These are phyloP conservation scores for Sander lucioperca DNA, from an alignment of 2,113 vertebrate genomes.

Conservation along the genomic window DNA sequence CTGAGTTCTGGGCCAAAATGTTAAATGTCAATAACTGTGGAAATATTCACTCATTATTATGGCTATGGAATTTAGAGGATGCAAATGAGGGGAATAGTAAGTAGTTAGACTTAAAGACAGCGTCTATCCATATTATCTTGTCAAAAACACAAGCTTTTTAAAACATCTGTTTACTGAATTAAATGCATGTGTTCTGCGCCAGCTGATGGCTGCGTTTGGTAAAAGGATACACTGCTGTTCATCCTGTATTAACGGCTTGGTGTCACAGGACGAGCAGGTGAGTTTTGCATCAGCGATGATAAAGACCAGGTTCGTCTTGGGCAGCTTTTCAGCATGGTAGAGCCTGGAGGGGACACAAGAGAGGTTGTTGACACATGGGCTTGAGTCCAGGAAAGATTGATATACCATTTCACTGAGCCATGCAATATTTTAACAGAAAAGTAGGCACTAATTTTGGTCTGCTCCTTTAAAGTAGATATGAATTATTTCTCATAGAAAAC, in stretches of 20 bases:
- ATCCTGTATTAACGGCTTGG: conserved; percentile 89
- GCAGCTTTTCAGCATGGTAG: conserved; percentile 93
- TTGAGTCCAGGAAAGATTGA: conserved; percentile 54
- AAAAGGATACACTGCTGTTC: conserved; percentile 95
- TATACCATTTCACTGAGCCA: conserved; percentile 42
- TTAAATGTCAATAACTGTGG: conserved; percentile 14
- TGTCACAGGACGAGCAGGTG: conserved; percentile 87
- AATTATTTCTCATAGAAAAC: not conserved
- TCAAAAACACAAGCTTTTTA: conserved; percentile 3
- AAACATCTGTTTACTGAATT: conserved; percentile 41
- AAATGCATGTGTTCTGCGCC: conserved; percentile 1
- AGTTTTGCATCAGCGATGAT: conserved; percentile 91
- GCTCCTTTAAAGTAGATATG: not conserved
- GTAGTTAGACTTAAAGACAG: not conserved
- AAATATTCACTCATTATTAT: conserved; percentile 7
- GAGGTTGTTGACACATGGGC: conserved; percentile 55
- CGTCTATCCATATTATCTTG: not conserved
- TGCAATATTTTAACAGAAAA: conserved; percentile 41
- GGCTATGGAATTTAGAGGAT: not conserved
- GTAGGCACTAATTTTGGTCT: conserved; percentile 11
- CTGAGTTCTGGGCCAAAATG: conserved; percentile 13
- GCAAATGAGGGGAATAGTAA: not conserved
- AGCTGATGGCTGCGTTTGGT: conserved; percentile 24
- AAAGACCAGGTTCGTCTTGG: conserved; percentile 95
- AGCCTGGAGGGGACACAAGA: conserved; percentile 83